Percentiles rank a stretch among this genome's conserved stretches.
Evolutionary conservation across 2,113 vertebrate genomes (phyloP).

Genomic region (sheep (Ovis aries)): ARS-UI_Ramb_v3.0 NC_056080.1:92188001-92188500

Average conservation of each 20-base stretch:
- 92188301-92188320: not conserved
- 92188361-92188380: not conserved
- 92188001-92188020: not conserved
- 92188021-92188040: not conserved
- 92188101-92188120: not conserved
- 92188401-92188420: not conserved
- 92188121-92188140: not conserved
- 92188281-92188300: not conserved
- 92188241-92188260: not conserved
- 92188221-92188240: not conserved
- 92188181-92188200: not conserved
- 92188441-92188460: not conserved
- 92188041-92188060: not conserved
- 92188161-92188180: not conserved
- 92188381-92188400: not conserved
- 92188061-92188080: not conserved
- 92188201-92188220: not conserved
- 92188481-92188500: not conserved
- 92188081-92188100: not conserved
- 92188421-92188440: not conserved
- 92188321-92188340: slow-evolving; percentile 2
- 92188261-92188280: not conserved
- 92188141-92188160: not conserved
- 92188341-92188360: not conserved
- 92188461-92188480: not conserved